These are phyloP conservation scores for Ophion costatus DNA, from an alignment of 2,888 invertebrate species.

Conservation along the genomic window DNA sequence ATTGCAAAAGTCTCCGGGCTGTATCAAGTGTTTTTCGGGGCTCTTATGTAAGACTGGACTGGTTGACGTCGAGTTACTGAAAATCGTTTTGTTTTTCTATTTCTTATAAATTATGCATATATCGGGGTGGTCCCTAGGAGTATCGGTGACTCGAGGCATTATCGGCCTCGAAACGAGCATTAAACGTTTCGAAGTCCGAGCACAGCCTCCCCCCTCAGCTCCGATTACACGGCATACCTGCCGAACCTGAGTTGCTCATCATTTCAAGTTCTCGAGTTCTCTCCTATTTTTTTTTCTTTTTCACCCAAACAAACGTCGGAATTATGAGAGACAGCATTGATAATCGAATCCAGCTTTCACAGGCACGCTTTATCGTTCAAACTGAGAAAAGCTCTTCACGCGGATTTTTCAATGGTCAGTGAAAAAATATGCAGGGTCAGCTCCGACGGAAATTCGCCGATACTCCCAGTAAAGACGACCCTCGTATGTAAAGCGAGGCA, in stretches of 20 bases:
- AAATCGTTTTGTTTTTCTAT: conserved; percentile 25
- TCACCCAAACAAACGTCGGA: not conserved
- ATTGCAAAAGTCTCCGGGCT: conserved; percentile 78
- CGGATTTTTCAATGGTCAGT: not conserved
- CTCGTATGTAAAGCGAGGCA: not conserved
- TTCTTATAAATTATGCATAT: not conserved
- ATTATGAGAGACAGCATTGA: too few relatives aligned
- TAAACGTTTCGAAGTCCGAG: not conserved
- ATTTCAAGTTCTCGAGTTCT: not conserved
- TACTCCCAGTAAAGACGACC: not conserved
- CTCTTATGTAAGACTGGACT: conserved; percentile 76
- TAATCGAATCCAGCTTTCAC: too few relatives aligned
- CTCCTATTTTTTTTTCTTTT: not conserved
- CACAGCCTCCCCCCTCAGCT: too few relatives aligned
- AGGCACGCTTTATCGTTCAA: too few relatives aligned
- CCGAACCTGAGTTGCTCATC: not conserved
- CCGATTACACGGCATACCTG: not conserved
- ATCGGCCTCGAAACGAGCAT: not conserved
- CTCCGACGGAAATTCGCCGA: not conserved
- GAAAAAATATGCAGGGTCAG: too few relatives aligned
- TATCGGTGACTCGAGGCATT: not conserved
- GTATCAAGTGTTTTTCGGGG: conserved; percentile 75
- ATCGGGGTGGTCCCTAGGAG: conserved; percentile 9
- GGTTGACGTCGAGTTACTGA: conserved; percentile 30
- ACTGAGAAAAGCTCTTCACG: not conserved